Evolutionary conservation across 2,113 vertebrate genomes (phyloP).

Genomic region (Phylloscopus trochiloides): DNA sequence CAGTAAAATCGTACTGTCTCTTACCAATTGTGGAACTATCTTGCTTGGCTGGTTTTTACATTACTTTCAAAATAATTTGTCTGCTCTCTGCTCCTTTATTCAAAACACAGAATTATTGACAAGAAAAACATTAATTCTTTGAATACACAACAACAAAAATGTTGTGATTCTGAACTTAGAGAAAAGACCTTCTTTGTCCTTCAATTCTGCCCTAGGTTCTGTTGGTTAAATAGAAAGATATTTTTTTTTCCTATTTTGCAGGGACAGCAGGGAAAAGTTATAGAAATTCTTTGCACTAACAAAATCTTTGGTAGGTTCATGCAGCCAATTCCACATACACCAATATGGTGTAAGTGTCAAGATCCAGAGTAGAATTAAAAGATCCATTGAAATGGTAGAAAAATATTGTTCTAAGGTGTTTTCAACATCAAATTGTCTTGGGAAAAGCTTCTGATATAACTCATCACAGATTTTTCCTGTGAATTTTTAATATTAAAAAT

Average conservation of each 20-base stretch:
- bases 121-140: not conserved
- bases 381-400: not conserved
- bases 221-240: not conserved
- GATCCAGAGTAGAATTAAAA: not conserved
- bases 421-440: not conserved
- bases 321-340: not conserved
- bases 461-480: not conserved
- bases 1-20: not conserved
- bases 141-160: not conserved
- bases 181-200: not conserved
- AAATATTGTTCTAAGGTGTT: not conserved
- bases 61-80: not conserved
- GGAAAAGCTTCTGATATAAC: not conserved
- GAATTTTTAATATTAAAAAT: not conserved
- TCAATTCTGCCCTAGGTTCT: not conserved
- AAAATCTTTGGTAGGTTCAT: not conserved
- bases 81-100: not conserved
- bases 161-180: not conserved
- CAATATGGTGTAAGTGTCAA: not conserved
- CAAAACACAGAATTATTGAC: not conserved
- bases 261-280: not conserved
- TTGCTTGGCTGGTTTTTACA: not conserved
- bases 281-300: not conserved
- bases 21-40: not conserved
- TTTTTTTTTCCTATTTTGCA: not conserved